Percentiles rank a stretch among this genome's conserved stretches.
Conservation (phyloP, 2,797 vertebrate genomes). For the Tenualosa ilisha region DNA sequence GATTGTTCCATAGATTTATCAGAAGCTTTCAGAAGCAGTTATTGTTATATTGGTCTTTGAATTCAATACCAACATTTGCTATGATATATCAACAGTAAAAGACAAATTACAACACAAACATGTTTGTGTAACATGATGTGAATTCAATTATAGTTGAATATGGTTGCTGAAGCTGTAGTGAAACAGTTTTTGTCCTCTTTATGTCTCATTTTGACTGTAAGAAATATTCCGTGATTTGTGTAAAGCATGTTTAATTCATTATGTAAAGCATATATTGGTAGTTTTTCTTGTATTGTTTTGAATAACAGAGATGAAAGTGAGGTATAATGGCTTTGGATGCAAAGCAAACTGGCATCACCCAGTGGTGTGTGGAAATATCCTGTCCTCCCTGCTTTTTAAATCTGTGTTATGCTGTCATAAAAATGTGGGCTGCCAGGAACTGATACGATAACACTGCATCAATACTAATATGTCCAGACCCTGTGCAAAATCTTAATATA, state of each 20-base stretch:
- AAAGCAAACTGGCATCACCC: slow-evolving; percentile 2
- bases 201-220: background rate
- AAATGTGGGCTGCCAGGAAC: background rate
- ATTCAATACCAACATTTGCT: background rate
- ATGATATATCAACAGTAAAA: background rate
- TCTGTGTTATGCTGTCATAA: background rate
- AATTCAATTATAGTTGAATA: too few relatives aligned
- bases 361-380: background rate
- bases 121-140: background rate
- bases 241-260: background rate
- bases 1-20: background rate
- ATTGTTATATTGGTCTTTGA: background rate
- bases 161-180: background rate
- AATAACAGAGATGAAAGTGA: background rate
- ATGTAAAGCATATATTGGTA: background rate
- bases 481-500: background rate
- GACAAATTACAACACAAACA: background rate
- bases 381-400: background rate
- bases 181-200: background rate
- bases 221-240: background rate
- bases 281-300: background rate
- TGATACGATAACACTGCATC: background rate
- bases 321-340: background rate
- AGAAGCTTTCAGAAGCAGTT: background rate
- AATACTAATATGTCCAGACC: background rate